Evolutionary conservation across 2,113 vertebrate genomes (phyloP), one percentile per base, ranked within the genome.

Genomic region (Trachemys scripta): DNA sequence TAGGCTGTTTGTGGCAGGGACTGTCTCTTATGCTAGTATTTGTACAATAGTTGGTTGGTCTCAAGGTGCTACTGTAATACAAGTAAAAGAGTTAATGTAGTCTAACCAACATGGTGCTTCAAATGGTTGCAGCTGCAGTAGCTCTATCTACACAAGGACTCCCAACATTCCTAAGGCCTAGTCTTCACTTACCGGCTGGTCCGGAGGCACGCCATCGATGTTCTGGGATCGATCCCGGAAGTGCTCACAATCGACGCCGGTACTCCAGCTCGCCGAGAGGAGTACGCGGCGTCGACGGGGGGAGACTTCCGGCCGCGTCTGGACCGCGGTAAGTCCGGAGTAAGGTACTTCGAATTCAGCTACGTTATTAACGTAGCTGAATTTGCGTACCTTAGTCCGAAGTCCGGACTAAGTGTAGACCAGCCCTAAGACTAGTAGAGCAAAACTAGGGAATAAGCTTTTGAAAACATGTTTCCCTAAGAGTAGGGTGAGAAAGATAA

Each of bases 101-200:
- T 65, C 59, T 54, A 93, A 89, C n/a, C 78, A 90, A 45, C 85
- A 90, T 94, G 80, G 35, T 88, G 85, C 78, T 95, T 90, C 91
- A 84, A 95, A 59, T 1, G 0, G 69, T 80, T 47, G 25, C 82
- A 96, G 31, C 90, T 94, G 45, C 57, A 83, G 82, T 87, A 72
- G 47, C 86, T 87, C 85, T 82, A 82, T 93, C 85, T 94, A 56
- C 0, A 0, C 38, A 69, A 91, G 76, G 79, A 94, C 80, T 69
- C 87, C 54, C 82, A 88, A 27, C 75, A 19, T 8, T n/a, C 56
- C 56, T 83, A 95, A 88, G 56, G n/a, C n/a, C n/a, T n/a, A n/a
- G n/a, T n/a, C n/a, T n/a, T n/a, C n/a, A n/a, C n/a, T n/a, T n/a
- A n/a, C n/a, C n/a, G n/a, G n/a, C n/a, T n/a, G n/a, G n/a, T n/a